Percentiles rank a stretch among this genome's conserved stretches.
Conservation (phyloP, 1,140 invertebrate genomes). For the Hirudo medicinalis region DNA sequence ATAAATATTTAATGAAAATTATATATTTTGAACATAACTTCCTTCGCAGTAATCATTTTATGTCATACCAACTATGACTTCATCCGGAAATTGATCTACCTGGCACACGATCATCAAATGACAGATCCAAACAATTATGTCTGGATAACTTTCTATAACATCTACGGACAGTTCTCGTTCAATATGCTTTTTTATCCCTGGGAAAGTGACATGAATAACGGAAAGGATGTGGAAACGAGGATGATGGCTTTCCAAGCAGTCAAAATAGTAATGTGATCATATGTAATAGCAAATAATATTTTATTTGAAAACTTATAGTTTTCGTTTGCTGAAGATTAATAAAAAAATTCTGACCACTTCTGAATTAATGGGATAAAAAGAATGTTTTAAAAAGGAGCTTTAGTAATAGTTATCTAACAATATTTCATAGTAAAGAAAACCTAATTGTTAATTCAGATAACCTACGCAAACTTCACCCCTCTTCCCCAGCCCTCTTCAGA, state of each 20-base stretch:
- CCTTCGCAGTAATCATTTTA: not conserved
- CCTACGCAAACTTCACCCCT: not conserved
- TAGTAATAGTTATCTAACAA: not conserved
- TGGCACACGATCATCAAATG: not conserved
- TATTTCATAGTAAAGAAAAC: not conserved
- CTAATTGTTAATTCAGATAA: conserved; percentile 6
- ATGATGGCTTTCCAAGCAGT: no score
- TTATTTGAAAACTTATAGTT: no score
- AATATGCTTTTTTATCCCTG: conserved; percentile 4
- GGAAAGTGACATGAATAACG: not conserved
- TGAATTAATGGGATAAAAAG: no score
- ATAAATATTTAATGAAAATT: no score
- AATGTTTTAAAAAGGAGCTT: no score
- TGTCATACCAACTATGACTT: not conserved
- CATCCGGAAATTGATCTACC: not conserved
- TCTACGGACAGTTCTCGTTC: not conserved
- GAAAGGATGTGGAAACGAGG: not conserved
- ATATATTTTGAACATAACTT: no score
- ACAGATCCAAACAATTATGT: not conserved
- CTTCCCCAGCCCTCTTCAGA: not conserved
- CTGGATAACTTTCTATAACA: conserved; percentile 6
- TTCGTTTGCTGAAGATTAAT: no score
- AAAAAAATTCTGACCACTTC: no score
- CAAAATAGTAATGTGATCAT: no score
- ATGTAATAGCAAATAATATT: no score